Evolutionary conservation across 2,113 vertebrate genomes (phyloP), one percentile per base, ranked within the genome.

Genomic region (Casuarius casuarius): DNA sequence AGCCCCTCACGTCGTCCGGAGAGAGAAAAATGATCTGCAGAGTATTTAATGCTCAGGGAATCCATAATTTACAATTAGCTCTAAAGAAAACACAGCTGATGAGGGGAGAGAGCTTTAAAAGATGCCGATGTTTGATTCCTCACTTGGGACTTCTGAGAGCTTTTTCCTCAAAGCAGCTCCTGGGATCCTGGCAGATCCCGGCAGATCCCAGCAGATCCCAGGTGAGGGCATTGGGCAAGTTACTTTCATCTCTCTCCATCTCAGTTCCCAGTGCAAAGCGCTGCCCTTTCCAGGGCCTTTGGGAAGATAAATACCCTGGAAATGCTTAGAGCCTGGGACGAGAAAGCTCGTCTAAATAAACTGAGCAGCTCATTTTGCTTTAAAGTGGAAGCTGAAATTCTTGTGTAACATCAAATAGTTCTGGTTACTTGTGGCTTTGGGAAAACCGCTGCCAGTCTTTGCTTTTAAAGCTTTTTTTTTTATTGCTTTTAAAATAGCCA

Each of bases 191-290:
- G 28, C 28, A 56, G 54, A 56, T 29, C 25, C 18, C 20, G 49
- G 33, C 56, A 86, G 46, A 19, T 54, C 52, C 49, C 49, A 42
- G 5, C 56, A 86, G 46, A 19, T 54, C 52, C 49, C 49, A 42
- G 5, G 1, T 0, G 1, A 65, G 13, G 7, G 2, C 26, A 12
- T 52, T 29, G 21, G 46, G 28, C 16, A 7, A 54, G 16, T 2
- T 28, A 16, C 21, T 48, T 87, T 35, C 58, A 21, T 15, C 5
- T 15, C 52, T 51, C 61, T 42, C 20, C 77, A 88, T 86, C 91
- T 90, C 90, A 66, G 68, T 92, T 92, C 75, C 86, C 80, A 33
- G 5, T 12, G 66, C 3, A 0, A 7, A 56, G 42, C 13, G 20
- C 29, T 58, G 23, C 3, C 2, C 63, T 52, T 40, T 12, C 15